A percentile compares a stretch with the other conserved stretches of the same genome.
phyloP scores from a whole-genome alignment of 2,113 vertebrate genomes.

The Otolemur garnettii region DNA sequence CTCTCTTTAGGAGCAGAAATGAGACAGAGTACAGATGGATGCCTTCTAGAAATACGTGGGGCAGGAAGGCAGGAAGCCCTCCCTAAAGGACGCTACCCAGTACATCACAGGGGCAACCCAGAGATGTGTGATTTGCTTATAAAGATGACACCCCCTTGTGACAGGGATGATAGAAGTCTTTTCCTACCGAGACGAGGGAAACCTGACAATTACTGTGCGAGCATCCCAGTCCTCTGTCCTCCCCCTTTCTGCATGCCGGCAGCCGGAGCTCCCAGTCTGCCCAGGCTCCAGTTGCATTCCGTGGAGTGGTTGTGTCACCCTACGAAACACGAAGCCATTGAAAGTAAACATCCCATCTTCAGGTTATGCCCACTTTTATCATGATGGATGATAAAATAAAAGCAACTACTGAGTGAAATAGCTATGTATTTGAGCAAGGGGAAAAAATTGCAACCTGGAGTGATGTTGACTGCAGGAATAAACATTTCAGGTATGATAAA shows the following conservation, averaged over 20 bases:
- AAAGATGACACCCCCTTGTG: neutral
- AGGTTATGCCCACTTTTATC: slow-evolving; percentile 57
- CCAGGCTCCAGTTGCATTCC: neutral
- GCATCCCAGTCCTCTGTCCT: neutral
- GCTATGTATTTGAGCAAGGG: slow-evolving; percentile 37
- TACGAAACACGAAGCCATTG: neutral
- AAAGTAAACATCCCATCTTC: neutral
- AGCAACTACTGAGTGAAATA: slow-evolving; percentile 26
- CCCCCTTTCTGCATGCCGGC: neutral
- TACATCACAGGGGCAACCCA: neutral
- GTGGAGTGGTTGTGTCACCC: neutral
- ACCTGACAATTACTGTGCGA: neutral
- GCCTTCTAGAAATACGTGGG: neutral
- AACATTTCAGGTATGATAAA: slow-evolving; percentile 62
- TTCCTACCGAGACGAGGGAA: neutral
- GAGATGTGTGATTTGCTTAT: neutral
- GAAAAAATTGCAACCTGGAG: slow-evolving; percentile 47
- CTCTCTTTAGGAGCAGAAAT: slow-evolving; percentile 58
- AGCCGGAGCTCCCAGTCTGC: neutral
- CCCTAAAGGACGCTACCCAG: neutral
- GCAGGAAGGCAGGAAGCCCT: neutral
- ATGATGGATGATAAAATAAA: slow-evolving; percentile 57
- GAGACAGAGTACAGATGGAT: slow-evolving; percentile 25
- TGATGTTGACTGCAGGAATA: slow-evolving; percentile 61
- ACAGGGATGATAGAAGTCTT: neutral